These are phyloP conservation scores for Babylonia areolata DNA, from an alignment of 1,140 invertebrate species.

Conservation along the genomic window DNA sequence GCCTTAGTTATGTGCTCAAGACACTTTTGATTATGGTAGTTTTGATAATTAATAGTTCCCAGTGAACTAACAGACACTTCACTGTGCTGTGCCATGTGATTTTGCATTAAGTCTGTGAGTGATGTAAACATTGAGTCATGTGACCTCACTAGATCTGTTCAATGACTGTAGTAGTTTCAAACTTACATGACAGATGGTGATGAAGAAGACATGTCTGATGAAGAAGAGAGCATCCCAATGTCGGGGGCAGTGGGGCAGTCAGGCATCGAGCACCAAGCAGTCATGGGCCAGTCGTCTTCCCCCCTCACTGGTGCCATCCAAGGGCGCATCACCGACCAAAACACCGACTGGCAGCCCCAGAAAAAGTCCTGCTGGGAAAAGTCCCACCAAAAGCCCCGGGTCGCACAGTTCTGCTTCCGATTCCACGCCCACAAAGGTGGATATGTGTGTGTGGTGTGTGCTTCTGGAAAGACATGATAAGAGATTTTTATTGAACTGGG, in stretches of 20 bases:
- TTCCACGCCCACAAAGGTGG: slow-evolving; percentile 45
- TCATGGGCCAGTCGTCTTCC: slow-evolving; percentile 64
- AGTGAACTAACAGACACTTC: too few relatives aligned
- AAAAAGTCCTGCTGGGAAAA: slow-evolving; percentile 50
- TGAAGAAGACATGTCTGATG: slow-evolving; percentile 31
- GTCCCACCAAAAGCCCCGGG: slow-evolving; percentile 49
- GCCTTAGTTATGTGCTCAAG: too few relatives aligned
- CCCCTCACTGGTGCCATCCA: slow-evolving; percentile 49
- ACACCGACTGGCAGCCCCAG: slow-evolving; percentile 43
- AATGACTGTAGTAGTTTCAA: too few relatives aligned
- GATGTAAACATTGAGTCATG: too few relatives aligned
- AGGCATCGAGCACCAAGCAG: slow-evolving; percentile 45
- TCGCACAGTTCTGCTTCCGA: slow-evolving; percentile 39
- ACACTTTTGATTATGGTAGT: too few relatives aligned
- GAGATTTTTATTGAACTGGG: too few relatives aligned
- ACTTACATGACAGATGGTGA: slow-evolving; percentile 2
- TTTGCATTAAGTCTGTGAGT: too few relatives aligned
- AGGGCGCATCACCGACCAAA: slow-evolving; percentile 49
- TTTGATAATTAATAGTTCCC: too few relatives aligned
- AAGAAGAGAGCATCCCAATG: slow-evolving; percentile 43
- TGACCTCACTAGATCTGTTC: too few relatives aligned
- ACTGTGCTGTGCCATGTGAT: too few relatives aligned
- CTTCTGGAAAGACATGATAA: too few relatives aligned
- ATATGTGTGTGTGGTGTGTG: too few relatives aligned
- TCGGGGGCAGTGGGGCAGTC: slow-evolving; percentile 27